Percentiles rank a stretch among this genome's conserved stretches.
phyloP scores from a whole-genome alignment of 1,140 invertebrate genomes.

The Geopemphigus sp. region DNA sequence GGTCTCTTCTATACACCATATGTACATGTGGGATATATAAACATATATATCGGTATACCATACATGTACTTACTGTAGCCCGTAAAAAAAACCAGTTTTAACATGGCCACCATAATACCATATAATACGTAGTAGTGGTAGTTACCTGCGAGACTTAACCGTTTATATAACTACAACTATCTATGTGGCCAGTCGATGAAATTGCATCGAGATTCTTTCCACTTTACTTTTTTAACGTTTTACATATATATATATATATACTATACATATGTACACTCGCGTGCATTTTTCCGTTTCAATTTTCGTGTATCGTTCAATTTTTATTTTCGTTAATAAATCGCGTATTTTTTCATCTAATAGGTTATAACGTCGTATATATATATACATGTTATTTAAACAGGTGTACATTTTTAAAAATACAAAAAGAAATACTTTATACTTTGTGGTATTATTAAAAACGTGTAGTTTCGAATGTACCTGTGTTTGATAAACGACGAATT shows the following conservation, averaged over 20 bases:
- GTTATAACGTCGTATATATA: neutral
- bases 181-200: neutral
- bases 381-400: too few relatives aligned
- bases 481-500: neutral
- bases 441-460: too few relatives aligned
- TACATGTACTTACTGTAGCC: neutral
- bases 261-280: too few relatives aligned
- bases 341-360: neutral
- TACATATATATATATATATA: too few relatives aligned
- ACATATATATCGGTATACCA: neutral
- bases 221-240: too few relatives aligned
- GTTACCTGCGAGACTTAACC: neutral
- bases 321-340: neutral
- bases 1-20: neutral
- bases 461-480: neutral
- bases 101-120: neutral
- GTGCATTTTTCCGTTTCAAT: neutral
- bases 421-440: too few relatives aligned
- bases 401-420: too few relatives aligned
- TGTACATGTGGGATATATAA: slow-evolving; percentile 22
- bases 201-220: neutral
- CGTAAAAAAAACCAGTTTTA: slow-evolving; percentile 41
- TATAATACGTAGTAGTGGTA: too few relatives aligned
- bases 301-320: neutral
- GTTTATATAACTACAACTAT: neutral